Percentiles rank a stretch among this genome's conserved stretches.
phyloP scores from a whole-genome alignment of 1,140 invertebrate genomes.

The Trichomalopsis sarcophagae region DNA sequence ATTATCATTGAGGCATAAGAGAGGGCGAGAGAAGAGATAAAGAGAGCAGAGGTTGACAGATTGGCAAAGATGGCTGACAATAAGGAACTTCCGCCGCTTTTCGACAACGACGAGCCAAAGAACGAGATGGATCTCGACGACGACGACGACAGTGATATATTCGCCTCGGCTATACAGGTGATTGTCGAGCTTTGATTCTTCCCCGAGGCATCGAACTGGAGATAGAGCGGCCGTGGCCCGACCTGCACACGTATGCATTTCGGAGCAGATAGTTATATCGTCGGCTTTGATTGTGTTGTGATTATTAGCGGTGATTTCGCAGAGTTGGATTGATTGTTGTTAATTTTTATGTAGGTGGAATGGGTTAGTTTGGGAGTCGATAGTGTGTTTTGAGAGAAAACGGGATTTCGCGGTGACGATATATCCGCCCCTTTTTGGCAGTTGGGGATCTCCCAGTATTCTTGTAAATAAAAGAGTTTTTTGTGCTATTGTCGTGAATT shows the following conservation, averaged over 20 bases:
- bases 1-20: not conserved
- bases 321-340: not conserved
- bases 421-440: constrained; percentile 32
- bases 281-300: not conserved
- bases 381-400: not conserved
- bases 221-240: not conserved
- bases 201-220: not conserved
- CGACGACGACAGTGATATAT: constrained; percentile 86
- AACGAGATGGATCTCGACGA: constrained; percentile 79
- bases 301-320: not conserved
- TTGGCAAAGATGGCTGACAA: constrained; percentile 79
- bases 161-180: constrained; percentile 87
- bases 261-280: not conserved
- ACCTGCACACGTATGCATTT: not conserved
- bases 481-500: not conserved
- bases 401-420: not conserved
- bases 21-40: not conserved
- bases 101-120: constrained; percentile 81
- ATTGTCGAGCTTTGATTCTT: not conserved
- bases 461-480: not conserved
- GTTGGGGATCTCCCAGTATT: not conserved
- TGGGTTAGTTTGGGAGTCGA: not conserved
- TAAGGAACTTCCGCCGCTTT: constrained; percentile 81
- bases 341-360: no score
- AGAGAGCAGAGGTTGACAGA: constrained; percentile 62